Evolutionary conservation across 2,797 vertebrate species (phyloP), one percentile per base, ranked within the genome.

Genomic region (Sebastiscus tertius): DNA sequence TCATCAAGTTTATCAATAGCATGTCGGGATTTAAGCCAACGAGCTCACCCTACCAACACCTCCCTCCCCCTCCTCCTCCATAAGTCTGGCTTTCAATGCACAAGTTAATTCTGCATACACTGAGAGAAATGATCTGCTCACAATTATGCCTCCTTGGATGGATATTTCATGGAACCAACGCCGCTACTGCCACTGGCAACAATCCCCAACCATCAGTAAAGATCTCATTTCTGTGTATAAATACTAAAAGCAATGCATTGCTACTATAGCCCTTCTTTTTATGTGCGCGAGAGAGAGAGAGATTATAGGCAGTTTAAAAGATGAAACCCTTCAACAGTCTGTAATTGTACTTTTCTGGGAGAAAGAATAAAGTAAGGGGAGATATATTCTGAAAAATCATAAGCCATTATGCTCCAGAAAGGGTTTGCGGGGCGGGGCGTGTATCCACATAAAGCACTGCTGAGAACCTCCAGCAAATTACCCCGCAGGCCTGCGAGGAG

Each of bases 391-490:
- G 96, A 95, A 96, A 97, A 98, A 98, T 97, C 97, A 97, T 96
- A 96, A 97, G 96, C 96, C 96, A 97, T 98, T 98, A 98, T 98
- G 96, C 95, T 95, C 92, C 77, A 95, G 95, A 97, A 97, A 95
- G 95, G 96, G 93, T 87, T 91, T 82, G 90, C 85, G 86, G 94
- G 94, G 95, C 79, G 90, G 93, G 93, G 94, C 92, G 73, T 88
- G 55, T 91, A 92, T 96, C 95, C 97, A 96, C 97, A 97, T 97
- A 97, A 97, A 97, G 97, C 97, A 96, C 96, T 96, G 96, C 96
- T 94, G 96, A 98, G 97, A 98, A 97, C 97, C 97, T 96, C 96
- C 94, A 96, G 97, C 97, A 98, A 98, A 98, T 99, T 98, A 98
- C 97, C 97, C 97, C 94, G 96, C 96, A 97, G 97, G 97, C 97